Conservation (phyloP, 2,888 invertebrate species). For the Plagodis dolabraria region DNA sequence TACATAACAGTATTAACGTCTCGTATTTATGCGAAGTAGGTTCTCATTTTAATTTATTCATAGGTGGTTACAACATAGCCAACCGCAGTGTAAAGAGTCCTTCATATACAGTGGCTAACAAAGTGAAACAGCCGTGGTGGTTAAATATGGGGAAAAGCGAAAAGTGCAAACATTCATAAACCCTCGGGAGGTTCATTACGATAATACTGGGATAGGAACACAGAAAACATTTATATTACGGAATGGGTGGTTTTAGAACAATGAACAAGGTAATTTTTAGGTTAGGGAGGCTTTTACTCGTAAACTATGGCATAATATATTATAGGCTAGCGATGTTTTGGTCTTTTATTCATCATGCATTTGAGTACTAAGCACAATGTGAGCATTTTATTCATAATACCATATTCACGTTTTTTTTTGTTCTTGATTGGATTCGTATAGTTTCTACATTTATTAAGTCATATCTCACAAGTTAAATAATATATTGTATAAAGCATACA, state of each 20-base stretch:
- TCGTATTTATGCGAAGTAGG: background rate
- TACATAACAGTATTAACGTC: background rate
- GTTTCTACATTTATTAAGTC: no score
- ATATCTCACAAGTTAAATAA: no score
- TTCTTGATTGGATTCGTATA: no score
- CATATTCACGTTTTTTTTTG: no score
- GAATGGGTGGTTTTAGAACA: constrained; percentile 10
- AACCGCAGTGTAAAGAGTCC: constrained; percentile 16
- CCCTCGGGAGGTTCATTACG: constrained; percentile 33
- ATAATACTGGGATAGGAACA: constrained; percentile 22
- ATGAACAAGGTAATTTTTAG: constrained; percentile 8
- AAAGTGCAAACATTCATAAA: constrained; percentile 34
- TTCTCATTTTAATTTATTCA: constrained; percentile 13
- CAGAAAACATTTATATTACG: constrained; percentile 26
- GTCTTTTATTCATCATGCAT: no score
- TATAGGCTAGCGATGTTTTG: no score
- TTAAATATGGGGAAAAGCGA: constrained; percentile 27
- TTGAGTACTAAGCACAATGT: no score
- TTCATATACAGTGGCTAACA: constrained; percentile 27
- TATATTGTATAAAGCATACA: no score
- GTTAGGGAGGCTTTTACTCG: background rate
- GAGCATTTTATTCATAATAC: no score
- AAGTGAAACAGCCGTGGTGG: constrained; percentile 23
- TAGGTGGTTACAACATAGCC: constrained; percentile 8
- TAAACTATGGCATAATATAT: no score